Conservation (phyloP, 2,888 invertebrate species). For the Cheilosia pagana region DNA sequence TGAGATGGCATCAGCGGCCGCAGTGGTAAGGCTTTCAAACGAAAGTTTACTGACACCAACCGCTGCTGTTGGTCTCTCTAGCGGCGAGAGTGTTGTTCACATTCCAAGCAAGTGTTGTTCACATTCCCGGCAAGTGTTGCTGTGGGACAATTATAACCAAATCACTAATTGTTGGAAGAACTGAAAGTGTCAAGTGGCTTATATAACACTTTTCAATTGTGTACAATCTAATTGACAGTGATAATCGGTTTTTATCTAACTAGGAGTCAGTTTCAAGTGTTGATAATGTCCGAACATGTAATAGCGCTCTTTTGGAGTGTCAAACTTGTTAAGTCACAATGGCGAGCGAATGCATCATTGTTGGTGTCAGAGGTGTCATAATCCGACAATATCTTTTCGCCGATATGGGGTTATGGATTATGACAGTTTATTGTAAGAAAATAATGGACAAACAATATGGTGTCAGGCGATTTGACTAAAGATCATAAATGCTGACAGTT, state of each 20-base stretch:
- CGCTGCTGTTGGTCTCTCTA: not conserved
- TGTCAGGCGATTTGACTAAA: no score
- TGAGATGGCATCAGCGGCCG: conserved; percentile 27
- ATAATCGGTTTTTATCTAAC: conserved; percentile 18
- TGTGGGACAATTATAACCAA: conserved; percentile 35
- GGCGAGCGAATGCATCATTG: not conserved
- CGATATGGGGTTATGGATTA: no score
- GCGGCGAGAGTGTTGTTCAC: conserved; percentile 6
- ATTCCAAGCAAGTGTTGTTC: not conserved
- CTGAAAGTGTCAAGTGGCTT: conserved; percentile 62
- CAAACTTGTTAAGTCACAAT: conserved; percentile 4
- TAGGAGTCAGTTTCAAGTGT: conserved; percentile 4
- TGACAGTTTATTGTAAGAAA: no score
- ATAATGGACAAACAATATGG: no score
- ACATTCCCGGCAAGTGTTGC: conserved; percentile 6
- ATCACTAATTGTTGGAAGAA: conserved; percentile 49
- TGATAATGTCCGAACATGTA: not conserved
- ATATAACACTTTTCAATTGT: conserved; percentile 18
- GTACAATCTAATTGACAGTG: conserved; percentile 1
- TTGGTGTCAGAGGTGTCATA: not conserved
- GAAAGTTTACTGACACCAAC: conserved; percentile 60
- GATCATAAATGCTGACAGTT: no score
- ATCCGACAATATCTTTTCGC: not conserved
- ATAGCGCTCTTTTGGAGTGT: not conserved
- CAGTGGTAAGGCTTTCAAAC: conserved; percentile 27